Base-by-base conservation (phyloP, 2,888 invertebrate genomes). In the Choreutis nemorana region DNA sequence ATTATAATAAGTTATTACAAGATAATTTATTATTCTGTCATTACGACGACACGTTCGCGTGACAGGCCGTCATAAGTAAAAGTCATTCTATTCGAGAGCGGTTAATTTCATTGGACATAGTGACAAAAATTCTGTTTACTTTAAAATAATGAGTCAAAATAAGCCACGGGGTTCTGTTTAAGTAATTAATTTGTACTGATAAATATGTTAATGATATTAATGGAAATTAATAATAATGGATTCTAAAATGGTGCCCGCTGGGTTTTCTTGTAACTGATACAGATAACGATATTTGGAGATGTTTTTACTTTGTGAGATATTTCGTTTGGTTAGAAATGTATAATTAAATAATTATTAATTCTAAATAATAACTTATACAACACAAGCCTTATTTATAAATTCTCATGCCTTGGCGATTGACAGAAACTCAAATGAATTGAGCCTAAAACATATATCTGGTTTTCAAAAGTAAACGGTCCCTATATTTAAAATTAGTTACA, bases 51-150 rank as follows among this genome's bases (percentile, higher is more conserved):
- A 55, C 52, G 57, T 39, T 77, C 55, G 78, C 78, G 75, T 78
- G 78, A 45, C 48, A 35, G 31, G 44, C 40, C 45, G 59, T 77
- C 78, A 77, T 78, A 77, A 71, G 66, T 77, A 61, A 68, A 35
- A 46, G 44, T 53, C 60, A 62, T 63, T n/a, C 61, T 54, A 60
- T 50, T 41, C 45, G 39, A 48, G 40, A 32, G 45, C 48, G 53
- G 63, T 75, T 75, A 73, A 72, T 75, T 68, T 72, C 71, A 71
- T 71, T 67, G 72, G 71, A 58, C 58, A 66, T 65, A 65, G 75
- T 75, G 75, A 77, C 77, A 75, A 77, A 77, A 75, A 75, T 72
- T 70, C 56, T 77, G 75, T 77, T 77, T 73, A 59, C 67, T 65
- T 67, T 60, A 37, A 54, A 44, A 42, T 38, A 34, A 41, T 12